Evolutionary conservation across 2,113 vertebrate species (phyloP).

Genomic region (Festucalex cinctus): DNA sequence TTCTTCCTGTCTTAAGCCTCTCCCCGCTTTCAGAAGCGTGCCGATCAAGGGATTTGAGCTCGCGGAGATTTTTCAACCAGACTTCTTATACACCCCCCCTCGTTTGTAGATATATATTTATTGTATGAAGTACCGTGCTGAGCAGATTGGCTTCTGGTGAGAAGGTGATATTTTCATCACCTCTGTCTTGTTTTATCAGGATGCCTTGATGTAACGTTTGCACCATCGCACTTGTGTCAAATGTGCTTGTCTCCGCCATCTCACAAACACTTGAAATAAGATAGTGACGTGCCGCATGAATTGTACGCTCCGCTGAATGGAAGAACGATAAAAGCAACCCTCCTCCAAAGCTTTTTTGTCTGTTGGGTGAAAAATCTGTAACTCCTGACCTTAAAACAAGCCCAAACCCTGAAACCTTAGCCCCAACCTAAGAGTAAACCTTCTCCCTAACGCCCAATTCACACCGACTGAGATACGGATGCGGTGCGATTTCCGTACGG

Average conservation of each 20-base stretch:
- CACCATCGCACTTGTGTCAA: not conserved
- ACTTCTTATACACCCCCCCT: slow-evolving; percentile 47
- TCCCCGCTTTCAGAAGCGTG: slow-evolving; percentile 56
- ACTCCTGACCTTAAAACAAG: no score
- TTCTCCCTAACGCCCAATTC: no score
- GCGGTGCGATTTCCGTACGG: no score
- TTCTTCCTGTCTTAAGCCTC: slow-evolving; percentile 62
- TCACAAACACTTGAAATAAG: slow-evolving; percentile 3
- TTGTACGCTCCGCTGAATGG: not conserved
- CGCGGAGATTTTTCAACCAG: slow-evolving; percentile 54
- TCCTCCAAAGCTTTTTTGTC: not conserved
- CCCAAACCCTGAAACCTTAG: not conserved
- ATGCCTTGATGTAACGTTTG: slow-evolving; percentile 6
- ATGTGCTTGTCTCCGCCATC: not conserved
- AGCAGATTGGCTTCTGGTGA: slow-evolving; percentile 52
- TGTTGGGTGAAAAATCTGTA: not conserved
- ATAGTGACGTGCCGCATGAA: not conserved
- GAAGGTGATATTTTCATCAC: slow-evolving; percentile 27
- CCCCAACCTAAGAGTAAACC: not conserved
- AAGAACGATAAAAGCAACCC: not conserved
- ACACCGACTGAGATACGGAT: no score
- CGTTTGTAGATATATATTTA: not conserved
- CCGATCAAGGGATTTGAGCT: slow-evolving; percentile 73
- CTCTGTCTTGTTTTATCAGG: slow-evolving; percentile 17
- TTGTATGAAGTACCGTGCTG: slow-evolving; percentile 13